Conservation (phyloP, 2,888 invertebrate genomes). For the Gymnoscelis rufifasciata region DNA sequence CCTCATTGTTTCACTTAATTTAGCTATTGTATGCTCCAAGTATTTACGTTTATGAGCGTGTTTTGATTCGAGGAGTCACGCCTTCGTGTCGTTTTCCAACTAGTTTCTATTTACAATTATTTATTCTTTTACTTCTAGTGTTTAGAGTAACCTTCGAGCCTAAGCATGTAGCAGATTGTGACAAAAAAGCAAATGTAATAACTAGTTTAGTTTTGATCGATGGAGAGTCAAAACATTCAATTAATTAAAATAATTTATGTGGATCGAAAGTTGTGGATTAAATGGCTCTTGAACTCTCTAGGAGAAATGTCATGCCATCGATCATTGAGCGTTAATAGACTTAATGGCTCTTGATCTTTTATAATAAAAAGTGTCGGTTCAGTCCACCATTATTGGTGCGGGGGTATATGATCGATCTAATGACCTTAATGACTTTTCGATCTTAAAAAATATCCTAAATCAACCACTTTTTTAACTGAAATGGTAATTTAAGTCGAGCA, state of each 20-base stretch:
- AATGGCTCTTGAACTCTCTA: constrained; percentile 45
- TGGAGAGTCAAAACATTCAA: constrained; percentile 48
- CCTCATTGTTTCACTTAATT: constrained; percentile 76
- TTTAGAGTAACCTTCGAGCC: not conserved
- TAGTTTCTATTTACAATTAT: constrained; percentile 12
- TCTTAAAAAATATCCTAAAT: too few relatives aligned
- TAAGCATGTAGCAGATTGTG: constrained; percentile 5
- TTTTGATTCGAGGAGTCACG: constrained; percentile 40
- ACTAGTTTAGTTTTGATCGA: constrained; percentile 65
- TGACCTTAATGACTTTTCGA: too few relatives aligned
- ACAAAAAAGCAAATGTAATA: constrained; percentile 36
- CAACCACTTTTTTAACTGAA: too few relatives aligned
- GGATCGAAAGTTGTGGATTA: constrained; percentile 56
- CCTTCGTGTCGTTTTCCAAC: constrained; percentile 12
- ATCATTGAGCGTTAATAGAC: constrained; percentile 49
- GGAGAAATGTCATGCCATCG: constrained; percentile 58
- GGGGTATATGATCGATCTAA: constrained; percentile 11
- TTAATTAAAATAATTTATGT: constrained; percentile 61
- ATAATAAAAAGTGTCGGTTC: constrained; percentile 33
- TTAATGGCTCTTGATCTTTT: constrained; percentile 47
- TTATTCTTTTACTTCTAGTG: constrained; percentile 9
- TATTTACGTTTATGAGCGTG: constrained; percentile 67
- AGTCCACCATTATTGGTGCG: not conserved
- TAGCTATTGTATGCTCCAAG: constrained; percentile 67
- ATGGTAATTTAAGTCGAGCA: too few relatives aligned